These are phyloP conservation scores for Coptodon bakossiorum DNA, from an alignment of 2,113 vertebrate species.

Conservation along the genomic window DNA sequence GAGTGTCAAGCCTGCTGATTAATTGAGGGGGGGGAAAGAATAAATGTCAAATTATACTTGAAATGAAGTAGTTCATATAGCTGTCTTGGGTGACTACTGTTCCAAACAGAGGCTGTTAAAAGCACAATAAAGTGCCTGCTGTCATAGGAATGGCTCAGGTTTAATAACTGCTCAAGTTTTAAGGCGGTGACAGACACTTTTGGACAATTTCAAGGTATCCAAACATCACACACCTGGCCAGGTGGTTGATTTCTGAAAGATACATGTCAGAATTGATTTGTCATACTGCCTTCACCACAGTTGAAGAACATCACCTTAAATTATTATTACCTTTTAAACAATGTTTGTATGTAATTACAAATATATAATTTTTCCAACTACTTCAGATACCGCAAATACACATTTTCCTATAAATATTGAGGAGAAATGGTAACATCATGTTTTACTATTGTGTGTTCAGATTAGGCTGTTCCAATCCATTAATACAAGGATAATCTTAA, in stretches of 20 bases:
- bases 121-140: background rate
- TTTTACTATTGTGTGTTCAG: background rate
- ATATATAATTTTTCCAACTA: background rate
- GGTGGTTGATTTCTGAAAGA: background rate
- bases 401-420: background rate
- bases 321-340: background rate
- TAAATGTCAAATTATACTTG: background rate
- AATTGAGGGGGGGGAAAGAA: background rate
- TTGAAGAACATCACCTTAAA: background rate
- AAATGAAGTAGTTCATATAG: background rate
- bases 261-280: background rate
- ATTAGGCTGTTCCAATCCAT: background rate
- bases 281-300: background rate
- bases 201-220: background rate
- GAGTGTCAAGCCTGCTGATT: background rate
- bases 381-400: background rate
- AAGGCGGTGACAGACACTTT: background rate
- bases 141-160: background rate
- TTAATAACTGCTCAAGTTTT: background rate
- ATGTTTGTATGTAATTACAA: background rate
- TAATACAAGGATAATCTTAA: background rate
- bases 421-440: background rate
- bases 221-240: background rate
- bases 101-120: background rate
- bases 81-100: background rate